A percentile compares a stretch with the other conserved stretches of the same genome.
Evolutionary conservation across 2,113 vertebrate genomes (phyloP).

Genomic region (Alces alces): DNA sequence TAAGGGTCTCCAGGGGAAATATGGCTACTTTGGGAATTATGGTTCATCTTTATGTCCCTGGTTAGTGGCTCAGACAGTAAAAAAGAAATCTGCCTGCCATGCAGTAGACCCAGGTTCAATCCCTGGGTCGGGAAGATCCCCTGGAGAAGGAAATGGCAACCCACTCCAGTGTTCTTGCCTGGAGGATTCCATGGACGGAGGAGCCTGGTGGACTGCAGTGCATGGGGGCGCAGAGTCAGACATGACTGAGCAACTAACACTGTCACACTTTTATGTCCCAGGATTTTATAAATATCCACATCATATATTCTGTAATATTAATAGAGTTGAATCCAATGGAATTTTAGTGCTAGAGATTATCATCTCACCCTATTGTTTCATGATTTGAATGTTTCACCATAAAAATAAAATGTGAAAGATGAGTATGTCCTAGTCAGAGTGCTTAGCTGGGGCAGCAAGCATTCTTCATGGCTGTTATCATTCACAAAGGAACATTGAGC

Average conservation of each 20-base stretch:
- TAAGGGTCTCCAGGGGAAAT: neutral
- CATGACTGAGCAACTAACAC: neutral
- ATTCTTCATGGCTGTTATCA: neutral
- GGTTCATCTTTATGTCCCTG: neutral
- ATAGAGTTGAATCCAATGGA: neutral
- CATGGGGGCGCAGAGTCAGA: neutral
- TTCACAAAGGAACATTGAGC: neutral
- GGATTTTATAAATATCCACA: neutral
- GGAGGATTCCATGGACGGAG: neutral
- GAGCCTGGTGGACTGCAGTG: neutral
- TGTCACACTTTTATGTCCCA: neutral
- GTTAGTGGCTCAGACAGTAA: neutral
- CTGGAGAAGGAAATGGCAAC: neutral
- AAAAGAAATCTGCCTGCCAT: neutral
- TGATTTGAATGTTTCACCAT: neutral
- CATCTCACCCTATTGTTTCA: neutral
- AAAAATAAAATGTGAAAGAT: neutral
- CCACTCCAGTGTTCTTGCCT: neutral
- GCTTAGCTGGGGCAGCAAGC: neutral
- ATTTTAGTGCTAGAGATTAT: neutral
- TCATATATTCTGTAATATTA: neutral
- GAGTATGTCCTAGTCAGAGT: neutral
- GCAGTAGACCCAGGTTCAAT: neutral
- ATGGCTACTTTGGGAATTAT: neutral
- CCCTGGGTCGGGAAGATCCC: neutral